A percentile compares a stretch with the other conserved stretches of the same genome.
Conservation (phyloP, 1,140 invertebrate genomes). For the Pristionchus pacificus region DNA sequence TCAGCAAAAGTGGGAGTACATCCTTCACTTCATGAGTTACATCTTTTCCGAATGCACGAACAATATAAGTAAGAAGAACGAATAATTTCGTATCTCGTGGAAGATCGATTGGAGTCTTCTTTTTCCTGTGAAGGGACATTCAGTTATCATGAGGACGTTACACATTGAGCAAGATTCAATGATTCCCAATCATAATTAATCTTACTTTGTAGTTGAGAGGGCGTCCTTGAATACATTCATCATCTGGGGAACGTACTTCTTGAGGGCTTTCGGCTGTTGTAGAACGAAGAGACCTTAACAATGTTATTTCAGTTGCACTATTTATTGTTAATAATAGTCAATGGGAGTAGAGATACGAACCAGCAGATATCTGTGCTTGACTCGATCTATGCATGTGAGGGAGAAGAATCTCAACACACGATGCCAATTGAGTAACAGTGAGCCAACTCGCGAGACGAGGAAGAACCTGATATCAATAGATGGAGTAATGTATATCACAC, state of each 20-base stretch:
- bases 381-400: not conserved
- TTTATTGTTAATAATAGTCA: not conserved
- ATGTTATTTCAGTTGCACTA: not conserved
- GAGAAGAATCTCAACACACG: not conserved
- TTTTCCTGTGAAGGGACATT: no score
- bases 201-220: no score
- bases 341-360: no score
- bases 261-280: not conserved
- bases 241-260: not conserved
- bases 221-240: not conserved
- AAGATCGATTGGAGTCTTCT: not conserved
- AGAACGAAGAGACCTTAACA: not conserved
- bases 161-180: not conserved
- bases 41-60: slow-evolving; percentile 78
- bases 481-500: no score
- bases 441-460: not conserved
- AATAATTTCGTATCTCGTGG: not conserved
- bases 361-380: not conserved
- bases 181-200: not conserved
- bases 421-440: not conserved
- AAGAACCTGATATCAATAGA: not conserved
- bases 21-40: slow-evolving; percentile 71
- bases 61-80: not conserved
- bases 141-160: no score
- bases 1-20: slow-evolving; percentile 81